phyloP scores from a whole-genome alignment of 2,113 vertebrate genomes.

The Antidorcas marsupialis region DNA sequence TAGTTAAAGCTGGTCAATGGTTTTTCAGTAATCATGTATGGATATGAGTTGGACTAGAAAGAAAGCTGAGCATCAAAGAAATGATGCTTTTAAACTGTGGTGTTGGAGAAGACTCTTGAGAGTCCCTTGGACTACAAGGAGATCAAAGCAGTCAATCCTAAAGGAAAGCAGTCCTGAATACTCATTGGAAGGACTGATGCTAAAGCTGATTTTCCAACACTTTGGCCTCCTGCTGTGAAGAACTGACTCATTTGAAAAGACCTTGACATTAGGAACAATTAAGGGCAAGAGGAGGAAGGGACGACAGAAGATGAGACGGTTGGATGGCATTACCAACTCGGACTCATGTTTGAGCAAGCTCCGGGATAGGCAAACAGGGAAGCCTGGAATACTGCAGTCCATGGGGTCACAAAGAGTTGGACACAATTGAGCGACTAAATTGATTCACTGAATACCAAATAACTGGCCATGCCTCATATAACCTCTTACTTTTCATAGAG shows the following conservation, averaged over 20 bases:
- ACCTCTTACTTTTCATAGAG: background rate
- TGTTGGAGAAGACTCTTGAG: background rate
- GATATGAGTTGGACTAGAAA: background rate
- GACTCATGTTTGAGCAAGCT: background rate
- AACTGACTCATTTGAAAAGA: background rate
- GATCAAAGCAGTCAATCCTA: background rate
- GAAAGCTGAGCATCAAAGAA: background rate
- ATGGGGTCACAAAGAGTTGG: background rate
- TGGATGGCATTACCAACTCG: background rate
- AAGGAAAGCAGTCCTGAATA: background rate
- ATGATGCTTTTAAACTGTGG: background rate
- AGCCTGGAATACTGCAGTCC: background rate
- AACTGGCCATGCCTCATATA: background rate
- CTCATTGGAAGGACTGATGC: background rate
- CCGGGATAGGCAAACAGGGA: rapidly evolving
- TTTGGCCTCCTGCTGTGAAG: background rate
- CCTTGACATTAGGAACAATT: background rate
- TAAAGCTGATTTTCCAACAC: background rate
- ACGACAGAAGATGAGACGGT: rapidly evolving
- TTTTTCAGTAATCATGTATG: background rate
- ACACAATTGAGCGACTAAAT: background rate
- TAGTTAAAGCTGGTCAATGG: background rate
- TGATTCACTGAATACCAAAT: background rate
- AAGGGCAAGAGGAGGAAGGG: background rate
- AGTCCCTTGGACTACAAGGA: background rate